Conservation (phyloP, 2,113 vertebrate genomes). For the Dissostichus mawsoni region DNA sequence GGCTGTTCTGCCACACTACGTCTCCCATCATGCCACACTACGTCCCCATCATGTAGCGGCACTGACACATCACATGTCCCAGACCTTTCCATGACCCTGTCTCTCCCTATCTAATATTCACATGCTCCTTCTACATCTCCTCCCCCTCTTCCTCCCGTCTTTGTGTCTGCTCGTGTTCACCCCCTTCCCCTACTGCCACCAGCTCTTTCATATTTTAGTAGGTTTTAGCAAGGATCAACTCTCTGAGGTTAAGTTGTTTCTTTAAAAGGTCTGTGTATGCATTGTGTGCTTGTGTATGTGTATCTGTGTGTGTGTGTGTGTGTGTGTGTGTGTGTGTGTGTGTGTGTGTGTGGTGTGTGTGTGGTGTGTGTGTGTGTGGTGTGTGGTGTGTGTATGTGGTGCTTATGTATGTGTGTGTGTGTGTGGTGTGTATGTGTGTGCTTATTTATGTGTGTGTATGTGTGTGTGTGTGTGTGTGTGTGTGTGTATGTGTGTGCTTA, state of each 20-base stretch:
- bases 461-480: too few species aligned
- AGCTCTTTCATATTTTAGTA: constrained; percentile 77
- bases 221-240: constrained; percentile 76
- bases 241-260: constrained; percentile 75
- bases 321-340: constrained; percentile 17
- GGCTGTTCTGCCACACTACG: background rate
- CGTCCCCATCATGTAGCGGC: constrained; percentile 16
- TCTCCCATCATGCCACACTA: constrained; percentile 4
- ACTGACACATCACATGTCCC: constrained; percentile 67
- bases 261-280: constrained; percentile 50
- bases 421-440: background rate
- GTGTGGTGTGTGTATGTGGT: constrained; percentile 26
- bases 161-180: constrained; percentile 45
- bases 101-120: constrained; percentile 68
- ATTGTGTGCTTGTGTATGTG: constrained; percentile 8
- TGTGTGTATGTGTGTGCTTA: too few species aligned
- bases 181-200: constrained; percentile 23
- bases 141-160: constrained; percentile 14
- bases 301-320: constrained; percentile 9
- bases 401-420: constrained; percentile 21
- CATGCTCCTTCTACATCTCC: constrained; percentile 32
- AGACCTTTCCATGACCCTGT: constrained; percentile 69
- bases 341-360: constrained; percentile 21
- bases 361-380: constrained; percentile 21
- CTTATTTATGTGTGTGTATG: too few species aligned